phyloP scores from a whole-genome alignment of 2,888 invertebrate genomes.

The Operophtera brumata region DNA sequence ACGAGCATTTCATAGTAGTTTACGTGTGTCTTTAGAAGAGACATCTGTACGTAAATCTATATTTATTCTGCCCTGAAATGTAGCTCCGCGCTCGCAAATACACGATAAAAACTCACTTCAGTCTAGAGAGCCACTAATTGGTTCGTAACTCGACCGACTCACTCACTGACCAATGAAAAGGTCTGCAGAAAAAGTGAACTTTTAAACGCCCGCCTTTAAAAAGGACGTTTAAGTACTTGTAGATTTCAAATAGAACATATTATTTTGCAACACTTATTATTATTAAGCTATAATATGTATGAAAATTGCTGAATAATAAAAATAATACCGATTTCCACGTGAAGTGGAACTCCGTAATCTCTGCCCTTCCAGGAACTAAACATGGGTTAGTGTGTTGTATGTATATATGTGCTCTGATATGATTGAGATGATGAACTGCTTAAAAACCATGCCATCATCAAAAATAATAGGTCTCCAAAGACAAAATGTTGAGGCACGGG shows the following conservation, averaged over 20 bases:
- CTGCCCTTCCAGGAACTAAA: too few species aligned
- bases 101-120: constrained; percentile 42
- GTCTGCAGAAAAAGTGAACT: constrained; percentile 26
- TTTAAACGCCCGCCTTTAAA: constrained; percentile 8
- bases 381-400: too few species aligned
- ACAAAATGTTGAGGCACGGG: neutral
- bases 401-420: neutral
- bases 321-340: too few species aligned
- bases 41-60: too few species aligned
- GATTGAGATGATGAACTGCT: neutral
- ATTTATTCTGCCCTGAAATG: constrained; percentile 19
- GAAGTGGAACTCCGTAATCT: too few species aligned
- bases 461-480: constrained; percentile 2
- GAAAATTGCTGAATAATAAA: too few species aligned
- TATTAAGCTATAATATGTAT: too few species aligned
- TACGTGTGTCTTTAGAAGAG: too few species aligned
- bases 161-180: constrained; percentile 36
- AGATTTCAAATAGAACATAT: constrained; percentile 8
- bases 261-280: neutral
- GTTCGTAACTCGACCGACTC: constrained; percentile 45
- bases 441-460: neutral
- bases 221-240: constrained; percentile 9
- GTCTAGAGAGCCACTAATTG: constrained; percentile 48
- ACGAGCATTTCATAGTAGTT: too few species aligned
- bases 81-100: constrained; percentile 30